Percentiles rank a stretch among this genome's conserved stretches.
phyloP scores from a whole-genome alignment of 2,113 vertebrate genomes.

The Dromiciops gliroides region DNA sequence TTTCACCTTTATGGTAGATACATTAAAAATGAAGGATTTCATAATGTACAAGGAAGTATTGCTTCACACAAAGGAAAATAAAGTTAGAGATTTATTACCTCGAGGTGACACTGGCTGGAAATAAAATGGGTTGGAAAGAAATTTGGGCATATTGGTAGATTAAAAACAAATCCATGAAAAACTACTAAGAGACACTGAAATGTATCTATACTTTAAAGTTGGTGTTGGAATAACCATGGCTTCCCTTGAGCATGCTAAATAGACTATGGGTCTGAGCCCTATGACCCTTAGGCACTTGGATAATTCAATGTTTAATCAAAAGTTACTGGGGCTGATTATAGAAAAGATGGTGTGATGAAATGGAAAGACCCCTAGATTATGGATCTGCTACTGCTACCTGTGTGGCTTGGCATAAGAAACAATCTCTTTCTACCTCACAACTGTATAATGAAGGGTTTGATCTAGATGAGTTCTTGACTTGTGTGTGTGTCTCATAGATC shows the following conservation, averaged over 20 bases:
- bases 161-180: neutral
- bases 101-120: conserved; percentile 9
- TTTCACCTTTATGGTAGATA: conserved; percentile 54
- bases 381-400: neutral
- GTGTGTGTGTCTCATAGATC: neutral
- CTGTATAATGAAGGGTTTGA: neutral
- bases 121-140: neutral
- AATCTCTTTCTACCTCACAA: neutral
- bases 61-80: conserved; percentile 25
- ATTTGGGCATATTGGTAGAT: neutral
- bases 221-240: neutral
- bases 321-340: neutral
- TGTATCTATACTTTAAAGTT: neutral
- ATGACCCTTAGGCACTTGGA: neutral
- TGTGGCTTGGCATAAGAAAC: neutral
- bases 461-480: neutral
- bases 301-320: neutral
- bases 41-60: conserved; percentile 49
- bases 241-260: neutral
- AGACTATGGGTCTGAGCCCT: neutral
- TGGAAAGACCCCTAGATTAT: neutral
- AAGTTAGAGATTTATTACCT: conserved; percentile 26
- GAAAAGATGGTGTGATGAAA: neutral
- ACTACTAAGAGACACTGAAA: neutral
- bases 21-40: conserved; percentile 21